These are phyloP conservation scores for Drosophila nigritarsus DNA, from an alignment of 2,888 invertebrate genomes.

Conservation along the genomic window DNA sequence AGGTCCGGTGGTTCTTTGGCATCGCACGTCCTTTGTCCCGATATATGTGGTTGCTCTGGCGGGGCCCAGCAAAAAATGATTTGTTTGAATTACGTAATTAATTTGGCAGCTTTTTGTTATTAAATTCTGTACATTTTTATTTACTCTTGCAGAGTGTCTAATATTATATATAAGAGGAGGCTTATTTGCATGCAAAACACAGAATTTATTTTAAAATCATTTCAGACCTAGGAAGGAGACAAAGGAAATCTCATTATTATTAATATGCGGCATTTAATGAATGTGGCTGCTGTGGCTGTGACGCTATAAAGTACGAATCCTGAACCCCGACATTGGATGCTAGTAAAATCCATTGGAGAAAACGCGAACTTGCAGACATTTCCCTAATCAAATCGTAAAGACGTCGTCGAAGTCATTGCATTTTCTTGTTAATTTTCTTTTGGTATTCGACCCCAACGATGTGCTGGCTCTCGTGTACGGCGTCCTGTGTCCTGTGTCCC, in stretches of 20 bases:
- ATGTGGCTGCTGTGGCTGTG: conserved; percentile 40
- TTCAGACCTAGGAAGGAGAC: too few relatives aligned
- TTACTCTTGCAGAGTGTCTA: not conserved
- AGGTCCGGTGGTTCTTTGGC: conserved; percentile 17
- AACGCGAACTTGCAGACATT: conserved; percentile 68
- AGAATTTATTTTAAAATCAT: not conserved
- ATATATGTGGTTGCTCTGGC: conserved; percentile 30
- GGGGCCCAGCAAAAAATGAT: conserved; percentile 24
- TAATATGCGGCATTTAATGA: conserved; percentile 48
- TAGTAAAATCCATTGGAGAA: conserved; percentile 26
- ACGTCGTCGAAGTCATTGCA: conserved; percentile 66
- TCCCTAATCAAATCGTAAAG: conserved; percentile 76
- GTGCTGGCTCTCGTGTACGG: conserved; percentile 19
- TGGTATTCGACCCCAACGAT: conserved; percentile 44
- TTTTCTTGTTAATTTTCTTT: conserved; percentile 74
- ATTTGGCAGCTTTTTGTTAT: conserved; percentile 49
- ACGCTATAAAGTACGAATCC: conserved; percentile 16
- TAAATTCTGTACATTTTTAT: not conserved
- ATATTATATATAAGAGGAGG: not conserved
- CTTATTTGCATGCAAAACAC: not conserved
- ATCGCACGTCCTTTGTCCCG: conserved; percentile 14
- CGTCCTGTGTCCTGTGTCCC: conserved; percentile 9
- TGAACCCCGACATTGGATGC: not conserved
- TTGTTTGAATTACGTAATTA: conserved; percentile 76
- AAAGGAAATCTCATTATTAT: conserved; percentile 11